Conservation (phyloP, 1,140 invertebrate species). For the Drosophila ambigua region DNA sequence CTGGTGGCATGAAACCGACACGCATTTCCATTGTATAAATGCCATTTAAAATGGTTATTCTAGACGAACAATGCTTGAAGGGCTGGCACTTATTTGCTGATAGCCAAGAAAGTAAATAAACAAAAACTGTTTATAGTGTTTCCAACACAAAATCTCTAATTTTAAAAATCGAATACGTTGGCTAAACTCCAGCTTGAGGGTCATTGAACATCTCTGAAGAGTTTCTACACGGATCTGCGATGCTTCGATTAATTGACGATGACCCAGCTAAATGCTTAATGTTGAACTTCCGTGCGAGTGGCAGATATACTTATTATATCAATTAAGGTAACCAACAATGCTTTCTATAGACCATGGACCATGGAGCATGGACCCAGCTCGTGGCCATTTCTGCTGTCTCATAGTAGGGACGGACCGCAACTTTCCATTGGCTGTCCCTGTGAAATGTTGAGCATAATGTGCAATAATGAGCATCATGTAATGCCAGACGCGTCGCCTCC, state of each 20-base stretch:
- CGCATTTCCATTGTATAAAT: conserved; percentile 26
- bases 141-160: not conserved
- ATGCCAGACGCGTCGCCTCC: conserved; percentile 48
- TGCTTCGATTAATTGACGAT: conserved; percentile 50
- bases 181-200: not conserved
- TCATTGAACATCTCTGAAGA: conserved; percentile 20
- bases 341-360: conserved; percentile 21
- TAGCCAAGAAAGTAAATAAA: conserved; percentile 2
- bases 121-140: no score
- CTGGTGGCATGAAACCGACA: conserved; percentile 17
- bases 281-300: conserved; percentile 55
- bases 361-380: no score
- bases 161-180: conserved; percentile 1
- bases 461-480: conserved; percentile 75
- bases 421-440: conserved; percentile 48
- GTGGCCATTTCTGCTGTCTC: conserved; percentile 55
- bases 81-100: not conserved
- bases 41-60: conserved; percentile 24
- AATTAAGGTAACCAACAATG: conserved; percentile 70
- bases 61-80: conserved; percentile 22
- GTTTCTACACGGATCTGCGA: conserved; percentile 23
- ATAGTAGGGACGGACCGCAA: conserved; percentile 47
- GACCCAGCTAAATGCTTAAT: conserved; percentile 68
- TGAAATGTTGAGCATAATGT: conserved; percentile 46
- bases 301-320: conserved; percentile 67